Percentiles rank a stretch among this genome's conserved stretches.
Evolutionary conservation across 1,140 invertebrate species (phyloP).

Genomic region (Trichoplusia ni): DNA sequence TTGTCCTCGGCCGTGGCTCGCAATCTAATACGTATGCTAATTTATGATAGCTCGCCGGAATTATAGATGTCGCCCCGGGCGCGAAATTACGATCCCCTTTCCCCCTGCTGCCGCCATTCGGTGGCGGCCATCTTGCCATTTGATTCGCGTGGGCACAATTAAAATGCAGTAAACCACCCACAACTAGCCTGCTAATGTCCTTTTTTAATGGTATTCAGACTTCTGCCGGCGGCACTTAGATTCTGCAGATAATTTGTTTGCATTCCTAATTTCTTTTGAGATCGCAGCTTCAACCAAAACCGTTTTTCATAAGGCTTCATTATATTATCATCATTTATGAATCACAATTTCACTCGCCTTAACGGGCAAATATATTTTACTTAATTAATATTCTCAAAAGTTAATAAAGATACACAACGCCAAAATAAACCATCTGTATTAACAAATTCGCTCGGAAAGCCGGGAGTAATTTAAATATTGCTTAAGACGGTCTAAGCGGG

Average conservation of each 20-base stretch:
- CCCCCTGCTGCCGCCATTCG: slow-evolving; percentile 33
- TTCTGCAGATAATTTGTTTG: no score
- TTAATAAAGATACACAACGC: slow-evolving; percentile 7
- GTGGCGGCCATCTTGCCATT: slow-evolving; percentile 66
- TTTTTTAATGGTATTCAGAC: slow-evolving; percentile 33
- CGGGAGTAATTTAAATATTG: slow-evolving; percentile 9
- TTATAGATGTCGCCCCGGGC: slow-evolving; percentile 73
- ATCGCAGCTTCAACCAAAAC: no score
- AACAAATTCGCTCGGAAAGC: slow-evolving; percentile 2
- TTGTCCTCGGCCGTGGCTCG: slow-evolving; percentile 46
- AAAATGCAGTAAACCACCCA: slow-evolving; percentile 49
- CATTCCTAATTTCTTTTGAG: no score
- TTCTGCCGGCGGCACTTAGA: not conserved
- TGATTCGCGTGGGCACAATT: slow-evolving; percentile 56
- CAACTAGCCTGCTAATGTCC: slow-evolving; percentile 37
- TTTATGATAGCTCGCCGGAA: slow-evolving; percentile 71
- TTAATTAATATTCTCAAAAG: no score
- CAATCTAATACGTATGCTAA: slow-evolving; percentile 78
- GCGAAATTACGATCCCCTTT: slow-evolving; percentile 65
- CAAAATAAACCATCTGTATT: slow-evolving; percentile 7
- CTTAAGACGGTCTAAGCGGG: slow-evolving; percentile 4
- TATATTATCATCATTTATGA: no score
- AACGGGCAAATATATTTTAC: no score
- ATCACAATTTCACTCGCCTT: no score
- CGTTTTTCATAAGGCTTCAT: no score